A percentile compares a stretch with the other conserved stretches of the same genome.
These are phyloP conservation scores for Lutjanus campechanus DNA, from an alignment of 2,797 vertebrate genomes.

Conservation along the genomic window DNA sequence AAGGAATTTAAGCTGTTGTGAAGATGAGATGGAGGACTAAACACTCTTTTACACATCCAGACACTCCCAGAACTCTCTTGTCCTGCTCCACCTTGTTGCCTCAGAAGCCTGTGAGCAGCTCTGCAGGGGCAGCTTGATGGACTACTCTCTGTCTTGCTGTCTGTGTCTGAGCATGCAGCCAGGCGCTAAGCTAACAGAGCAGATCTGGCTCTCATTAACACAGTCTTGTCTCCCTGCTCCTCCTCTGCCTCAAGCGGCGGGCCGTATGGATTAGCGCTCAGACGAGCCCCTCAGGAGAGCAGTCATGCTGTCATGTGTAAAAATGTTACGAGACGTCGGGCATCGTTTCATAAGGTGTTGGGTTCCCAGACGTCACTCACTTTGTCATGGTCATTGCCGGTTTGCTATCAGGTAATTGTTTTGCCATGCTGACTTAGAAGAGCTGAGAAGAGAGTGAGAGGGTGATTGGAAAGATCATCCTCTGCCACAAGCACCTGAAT, in stretches of 20 bases:
- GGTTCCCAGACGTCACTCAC: slow-evolving; percentile 73
- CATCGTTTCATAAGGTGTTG: slow-evolving; percentile 79
- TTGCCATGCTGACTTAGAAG: slow-evolving; percentile 60
- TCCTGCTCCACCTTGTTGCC: slow-evolving; percentile 42
- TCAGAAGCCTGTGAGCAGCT: slow-evolving; percentile 36
- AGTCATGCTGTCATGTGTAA: slow-evolving; percentile 74
- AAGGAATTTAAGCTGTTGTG: slow-evolving; percentile 1
- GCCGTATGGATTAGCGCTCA: slow-evolving; percentile 70
- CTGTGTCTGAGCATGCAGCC: slow-evolving; percentile 51
- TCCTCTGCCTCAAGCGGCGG: slow-evolving; percentile 47
- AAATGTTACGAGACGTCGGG: slow-evolving; percentile 73
- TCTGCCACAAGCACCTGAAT: slow-evolving; percentile 31
- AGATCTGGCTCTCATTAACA: slow-evolving; percentile 77
- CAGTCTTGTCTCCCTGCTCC: slow-evolving; percentile 52
- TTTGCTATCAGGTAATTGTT: slow-evolving; percentile 73
- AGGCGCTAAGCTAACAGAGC: slow-evolving; percentile 51
- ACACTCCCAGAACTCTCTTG: slow-evolving; percentile 12
- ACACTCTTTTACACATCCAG: slow-evolving; percentile 15
- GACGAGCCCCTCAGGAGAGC: slow-evolving; percentile 70
- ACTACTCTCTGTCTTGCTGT: slow-evolving; percentile 49
- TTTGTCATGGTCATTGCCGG: slow-evolving; percentile 60
- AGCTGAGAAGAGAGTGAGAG: slow-evolving; percentile 34
- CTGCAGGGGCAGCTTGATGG: slow-evolving; percentile 46
- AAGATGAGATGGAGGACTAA: slow-evolving; percentile 4
- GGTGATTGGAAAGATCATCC: slow-evolving; percentile 57